These are phyloP conservation scores for Pseudocheirus occidentalis DNA, from an alignment of 2,797 vertebrate species.

Conservation along the genomic window DNA sequence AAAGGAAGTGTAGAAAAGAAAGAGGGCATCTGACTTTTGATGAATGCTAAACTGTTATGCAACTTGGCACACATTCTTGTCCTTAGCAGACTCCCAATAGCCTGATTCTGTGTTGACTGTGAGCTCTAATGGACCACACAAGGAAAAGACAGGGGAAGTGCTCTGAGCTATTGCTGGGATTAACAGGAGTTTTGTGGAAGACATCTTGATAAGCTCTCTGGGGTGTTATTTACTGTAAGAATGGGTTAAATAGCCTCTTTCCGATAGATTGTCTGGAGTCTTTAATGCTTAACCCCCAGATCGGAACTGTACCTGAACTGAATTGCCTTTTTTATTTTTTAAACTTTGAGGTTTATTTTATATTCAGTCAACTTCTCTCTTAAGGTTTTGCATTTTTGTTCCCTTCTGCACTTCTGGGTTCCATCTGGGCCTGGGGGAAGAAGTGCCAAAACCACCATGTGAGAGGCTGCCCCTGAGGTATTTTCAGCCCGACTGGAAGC, in stretches of 20 bases:
- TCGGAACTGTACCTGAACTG: slow-evolving; percentile 80
- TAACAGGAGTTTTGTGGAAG: not conserved
- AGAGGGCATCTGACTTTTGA: slow-evolving; percentile 21
- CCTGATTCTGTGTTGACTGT: slow-evolving; percentile 18
- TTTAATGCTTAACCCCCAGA: slow-evolving; percentile 61
- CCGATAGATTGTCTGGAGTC: slow-evolving; percentile 73
- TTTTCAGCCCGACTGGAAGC: slow-evolving; percentile 54
- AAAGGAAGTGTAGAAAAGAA: slow-evolving; percentile 63
- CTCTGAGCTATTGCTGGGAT: slow-evolving; percentile 40
- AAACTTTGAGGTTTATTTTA: slow-evolving; percentile 64
- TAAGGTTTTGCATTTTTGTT: slow-evolving; percentile 65
- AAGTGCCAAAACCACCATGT: slow-evolving; percentile 69
- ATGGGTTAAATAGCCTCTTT: slow-evolving; percentile 53
- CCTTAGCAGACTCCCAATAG: slow-evolving; percentile 29
- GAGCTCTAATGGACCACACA: slow-evolving; percentile 68
- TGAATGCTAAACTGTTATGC: slow-evolving; percentile 44
- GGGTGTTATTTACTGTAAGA: slow-evolving; percentile 61
- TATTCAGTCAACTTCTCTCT: slow-evolving; percentile 70
- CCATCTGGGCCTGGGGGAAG: slow-evolving; percentile 58
- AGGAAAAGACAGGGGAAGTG: slow-evolving; percentile 56
- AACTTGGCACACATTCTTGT: slow-evolving; percentile 40
- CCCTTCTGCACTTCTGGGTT: slow-evolving; percentile 47
- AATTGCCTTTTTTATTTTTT: slow-evolving; percentile 37
- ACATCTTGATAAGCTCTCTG: slow-evolving; percentile 53
- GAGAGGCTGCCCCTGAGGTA: slow-evolving; percentile 48